These are phyloP conservation scores for Cydia strobilella DNA, from an alignment of 1,140 invertebrate genomes.

Conservation along the genomic window DNA sequence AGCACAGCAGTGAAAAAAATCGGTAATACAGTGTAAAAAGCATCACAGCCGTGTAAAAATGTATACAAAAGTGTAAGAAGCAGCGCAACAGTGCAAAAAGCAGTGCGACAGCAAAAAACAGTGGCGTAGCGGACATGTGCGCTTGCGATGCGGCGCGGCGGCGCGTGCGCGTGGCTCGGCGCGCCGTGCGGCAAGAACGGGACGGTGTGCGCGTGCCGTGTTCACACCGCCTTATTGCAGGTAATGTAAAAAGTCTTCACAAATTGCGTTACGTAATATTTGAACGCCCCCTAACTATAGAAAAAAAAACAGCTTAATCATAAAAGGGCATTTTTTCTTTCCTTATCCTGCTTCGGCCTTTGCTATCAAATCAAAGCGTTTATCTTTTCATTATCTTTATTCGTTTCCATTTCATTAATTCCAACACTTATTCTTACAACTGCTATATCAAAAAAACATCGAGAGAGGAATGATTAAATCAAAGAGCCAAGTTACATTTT, in stretches of 20 bases:
- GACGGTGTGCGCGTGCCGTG: constrained; percentile 66
- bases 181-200: constrained; percentile 73
- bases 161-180: constrained; percentile 73
- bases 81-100: not conserved
- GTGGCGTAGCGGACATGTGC: constrained; percentile 41
- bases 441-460: not conserved
- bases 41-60: too few species aligned
- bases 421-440: not conserved
- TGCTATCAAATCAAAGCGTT: too few species aligned
- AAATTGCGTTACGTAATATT: too few species aligned
- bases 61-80: too few species aligned
- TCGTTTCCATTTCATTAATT: not conserved
- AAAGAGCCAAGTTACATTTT: not conserved
- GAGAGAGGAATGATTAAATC: not conserved
- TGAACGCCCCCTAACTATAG: too few species aligned
- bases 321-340: too few species aligned
- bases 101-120: not conserved
- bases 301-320: too few species aligned
- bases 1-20: too few species aligned
- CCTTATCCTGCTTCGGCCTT: too few species aligned
- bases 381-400: not conserved
- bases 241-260: too few species aligned
- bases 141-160: constrained; percentile 66
- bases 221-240: constrained; percentile 68
- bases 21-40: too few species aligned